Conservation (phyloP, 2,797 vertebrate genomes). For the Pithecia hirsuta region DNA sequence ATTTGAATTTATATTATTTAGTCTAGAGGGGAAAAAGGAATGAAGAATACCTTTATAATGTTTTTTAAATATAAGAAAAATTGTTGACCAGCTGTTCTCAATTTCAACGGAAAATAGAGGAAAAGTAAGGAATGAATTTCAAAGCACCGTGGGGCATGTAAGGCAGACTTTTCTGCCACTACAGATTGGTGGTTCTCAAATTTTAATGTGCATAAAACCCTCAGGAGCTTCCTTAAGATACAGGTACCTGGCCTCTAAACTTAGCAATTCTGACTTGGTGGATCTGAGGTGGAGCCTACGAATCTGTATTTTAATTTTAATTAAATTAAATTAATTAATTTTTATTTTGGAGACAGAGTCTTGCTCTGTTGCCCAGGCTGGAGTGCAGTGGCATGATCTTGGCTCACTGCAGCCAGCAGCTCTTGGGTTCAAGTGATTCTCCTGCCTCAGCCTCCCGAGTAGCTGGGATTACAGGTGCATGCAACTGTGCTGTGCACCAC, state of each 20-base stretch:
- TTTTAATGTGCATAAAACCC: background rate
- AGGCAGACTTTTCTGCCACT: slow-evolving; percentile 1
- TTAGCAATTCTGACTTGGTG: background rate
- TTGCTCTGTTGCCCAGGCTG: background rate
- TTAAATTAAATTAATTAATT: rapidly evolving
- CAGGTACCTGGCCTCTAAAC: background rate
- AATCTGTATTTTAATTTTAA: background rate
- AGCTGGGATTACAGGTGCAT: background rate
- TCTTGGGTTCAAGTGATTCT: background rate
- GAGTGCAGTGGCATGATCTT: background rate
- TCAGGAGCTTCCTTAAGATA: slow-evolving; percentile 9
- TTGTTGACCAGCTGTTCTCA: slow-evolving; percentile 58
- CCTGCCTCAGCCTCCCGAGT: background rate
- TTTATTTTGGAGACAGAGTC: background rate
- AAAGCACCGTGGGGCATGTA: background rate
- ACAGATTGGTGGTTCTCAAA: slow-evolving; percentile 22
- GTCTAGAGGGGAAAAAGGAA: background rate
- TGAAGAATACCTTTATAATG: slow-evolving; percentile 15
- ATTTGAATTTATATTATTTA: slow-evolving; percentile 46
- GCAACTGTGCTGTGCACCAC: background rate
- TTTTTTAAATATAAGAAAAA: slow-evolving; percentile 21
- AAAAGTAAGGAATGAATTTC: slow-evolving; percentile 35
- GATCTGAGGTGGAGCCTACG: background rate
- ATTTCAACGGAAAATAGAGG: slow-evolving; percentile 41
- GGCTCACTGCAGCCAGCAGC: background rate